Percentiles rank a stretch among this genome's conserved stretches.
phyloP scores from a whole-genome alignment of 2,888 invertebrate species.

The Campoplex nolae region DNA sequence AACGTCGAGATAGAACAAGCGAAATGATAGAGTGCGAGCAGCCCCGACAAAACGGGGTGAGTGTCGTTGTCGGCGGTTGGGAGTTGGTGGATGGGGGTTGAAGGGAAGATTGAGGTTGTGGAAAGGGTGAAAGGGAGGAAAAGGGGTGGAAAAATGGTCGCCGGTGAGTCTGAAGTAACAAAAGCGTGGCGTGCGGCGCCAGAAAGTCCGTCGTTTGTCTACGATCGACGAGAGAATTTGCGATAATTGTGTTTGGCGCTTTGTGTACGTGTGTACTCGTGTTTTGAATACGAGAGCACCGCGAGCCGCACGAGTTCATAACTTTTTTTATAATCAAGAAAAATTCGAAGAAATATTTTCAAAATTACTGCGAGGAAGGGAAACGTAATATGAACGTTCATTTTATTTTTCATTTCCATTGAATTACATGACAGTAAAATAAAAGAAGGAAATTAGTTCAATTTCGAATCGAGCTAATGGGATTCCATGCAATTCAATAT shows the following conservation, averaged over 20 bases:
- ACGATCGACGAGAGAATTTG: constrained; percentile 56
- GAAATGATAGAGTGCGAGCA: constrained; percentile 67
- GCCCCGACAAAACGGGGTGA: constrained; percentile 9
- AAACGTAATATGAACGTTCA: background rate
- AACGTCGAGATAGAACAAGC: constrained; percentile 55
- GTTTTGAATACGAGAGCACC: background rate
- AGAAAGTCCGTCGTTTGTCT: constrained; percentile 71
- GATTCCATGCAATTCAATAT: background rate
- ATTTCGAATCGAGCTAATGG: background rate
- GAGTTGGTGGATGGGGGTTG: background rate
- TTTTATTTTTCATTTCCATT: background rate
- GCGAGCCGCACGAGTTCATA: background rate
- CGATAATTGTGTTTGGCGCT: constrained; percentile 44
- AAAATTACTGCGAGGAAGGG: background rate
- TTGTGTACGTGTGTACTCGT: constrained; percentile 9
- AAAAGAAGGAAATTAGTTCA: background rate
- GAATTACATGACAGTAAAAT: background rate
- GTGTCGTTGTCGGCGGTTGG: constrained; percentile 45
- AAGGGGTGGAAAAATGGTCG: constrained; percentile 72
- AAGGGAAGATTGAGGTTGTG: constrained; percentile 23
- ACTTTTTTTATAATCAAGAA: background rate
- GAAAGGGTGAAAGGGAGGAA: constrained; percentile 10
- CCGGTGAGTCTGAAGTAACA: constrained; percentile 75
- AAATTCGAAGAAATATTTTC: background rate
- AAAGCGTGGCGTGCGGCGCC: constrained; percentile 80